Percentiles rank a stretch among this genome's conserved stretches.
phyloP scores from a whole-genome alignment of 2,113 vertebrate genomes.

The Tangachromis dhanisi region DNA sequence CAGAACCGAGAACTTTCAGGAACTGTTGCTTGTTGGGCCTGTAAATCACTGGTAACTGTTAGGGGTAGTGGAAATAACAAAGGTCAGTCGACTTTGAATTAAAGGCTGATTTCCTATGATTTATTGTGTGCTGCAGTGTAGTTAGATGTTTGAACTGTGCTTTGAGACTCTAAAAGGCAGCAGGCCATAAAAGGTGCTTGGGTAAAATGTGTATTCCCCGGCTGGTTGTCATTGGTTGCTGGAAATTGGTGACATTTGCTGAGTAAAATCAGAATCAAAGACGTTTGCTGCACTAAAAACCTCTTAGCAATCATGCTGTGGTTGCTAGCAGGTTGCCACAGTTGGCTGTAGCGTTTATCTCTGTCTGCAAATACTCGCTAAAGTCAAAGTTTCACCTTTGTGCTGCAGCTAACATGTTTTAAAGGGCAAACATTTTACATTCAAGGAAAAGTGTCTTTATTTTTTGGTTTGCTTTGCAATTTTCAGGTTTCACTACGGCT shows the following conservation, averaged over 20 bases:
- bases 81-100: background rate
- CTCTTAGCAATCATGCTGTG: background rate
- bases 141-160: background rate
- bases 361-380: background rate
- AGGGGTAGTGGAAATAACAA: background rate
- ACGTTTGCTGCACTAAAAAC: background rate
- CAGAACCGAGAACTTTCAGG: background rate
- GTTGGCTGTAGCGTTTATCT: accelerated
- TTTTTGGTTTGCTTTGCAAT: background rate
- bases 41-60: background rate
- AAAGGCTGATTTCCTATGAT: background rate
- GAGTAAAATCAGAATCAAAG: background rate
- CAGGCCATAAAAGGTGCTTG: background rate
- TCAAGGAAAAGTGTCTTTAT: background rate
- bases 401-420: background rate
- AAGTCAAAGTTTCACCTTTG: background rate
- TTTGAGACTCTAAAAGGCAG: background rate
- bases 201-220: background rate
- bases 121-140: background rate
- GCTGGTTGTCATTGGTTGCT: background rate
- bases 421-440: background rate
- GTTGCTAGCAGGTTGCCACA: background rate
- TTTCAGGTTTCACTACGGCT: background rate
- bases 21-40: background rate
- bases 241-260: background rate